Base-by-base conservation (phyloP, 1,140 invertebrate genomes). In the Gonatopus flavifemur region DNA sequence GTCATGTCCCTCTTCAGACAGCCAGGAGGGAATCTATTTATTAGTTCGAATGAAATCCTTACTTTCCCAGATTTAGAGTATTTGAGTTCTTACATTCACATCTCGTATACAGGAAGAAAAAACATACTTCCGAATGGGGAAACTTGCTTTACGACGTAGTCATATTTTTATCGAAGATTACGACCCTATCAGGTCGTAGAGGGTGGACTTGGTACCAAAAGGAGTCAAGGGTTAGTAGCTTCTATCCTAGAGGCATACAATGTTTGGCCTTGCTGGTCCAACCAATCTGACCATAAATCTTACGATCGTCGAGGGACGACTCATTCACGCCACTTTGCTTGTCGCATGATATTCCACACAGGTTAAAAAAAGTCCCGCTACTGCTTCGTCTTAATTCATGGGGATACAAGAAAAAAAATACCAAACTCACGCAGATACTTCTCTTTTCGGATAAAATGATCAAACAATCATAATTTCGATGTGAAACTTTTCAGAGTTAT, bases 251-350 rank as follows among this genome's bases (percentile, higher is more conserved):
- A 54, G 48, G 42, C 57, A 42, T 37, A 33, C 58, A 35, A 62
- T 53, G 58, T 59, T 56, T 60, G 59, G 49, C 52, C 57, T 52
- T 39, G 52, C 44, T 54, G 39, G 39, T 15, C 50, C 52, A 36
- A 54, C 54, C 59, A 43, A 54, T 55, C 54, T 65, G 59, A 66
- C 73, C 66, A 76, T 76, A 76, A 76, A 76, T 76, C 73, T 76
- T 69, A 69, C 67, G 64, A 69, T 74, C 69, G 67, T 72, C 70
- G 69, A 68, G 71, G 71, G 70, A 72, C 68, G 67, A 72, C 70
- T 74, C 72, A 72, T 75, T 74, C 72, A 72, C 69, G 71, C 67
- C 66, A 69, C 69, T 72, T 71, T 62, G 64, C 69, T 65, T 65
- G 66, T 64, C 62, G 50, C 58, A 56, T 62, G 65, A 69, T 70